These are phyloP conservation scores for Aselliscus stoliczkanus DNA, from an alignment of 2,797 vertebrate genomes.

Conservation along the genomic window DNA sequence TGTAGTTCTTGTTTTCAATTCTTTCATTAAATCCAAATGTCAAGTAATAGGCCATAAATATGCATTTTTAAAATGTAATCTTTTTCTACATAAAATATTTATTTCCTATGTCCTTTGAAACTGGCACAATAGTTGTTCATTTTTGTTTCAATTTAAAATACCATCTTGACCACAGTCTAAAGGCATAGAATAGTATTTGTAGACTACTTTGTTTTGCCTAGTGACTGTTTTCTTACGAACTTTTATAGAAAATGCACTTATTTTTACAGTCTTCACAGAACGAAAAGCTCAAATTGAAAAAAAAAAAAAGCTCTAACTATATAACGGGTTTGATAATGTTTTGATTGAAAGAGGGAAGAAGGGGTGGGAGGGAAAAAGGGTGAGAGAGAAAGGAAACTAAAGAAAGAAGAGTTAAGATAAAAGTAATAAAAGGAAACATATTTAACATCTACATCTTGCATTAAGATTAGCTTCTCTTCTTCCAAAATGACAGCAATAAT, in stretches of 20 bases:
- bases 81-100: slow-evolving; percentile 45
- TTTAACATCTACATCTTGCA: not conserved
- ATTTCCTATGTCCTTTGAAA: slow-evolving; percentile 21
- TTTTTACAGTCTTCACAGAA: not conserved
- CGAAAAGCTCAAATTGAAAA: not conserved
- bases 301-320: not conserved
- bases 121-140: not conserved
- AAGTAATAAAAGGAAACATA: not conserved
- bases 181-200: not conserved
- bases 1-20: slow-evolving; percentile 21
- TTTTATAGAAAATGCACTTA: not conserved
- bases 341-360: not conserved
- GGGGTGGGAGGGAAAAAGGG: not conserved
- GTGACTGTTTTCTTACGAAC: not conserved
- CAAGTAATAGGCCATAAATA: slow-evolving; percentile 22
- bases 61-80: slow-evolving; percentile 45
- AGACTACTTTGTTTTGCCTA: not conserved
- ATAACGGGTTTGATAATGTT: not conserved
- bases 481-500: not conserved
- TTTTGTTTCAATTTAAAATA: not conserved
- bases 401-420: not conserved
- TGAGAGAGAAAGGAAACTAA: not conserved
- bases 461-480: not conserved
- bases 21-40: slow-evolving; percentile 16
- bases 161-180: not conserved